Evolutionary conservation across 1,140 invertebrate genomes (phyloP).

Genomic region (Leptoteleia sp.): DNA sequence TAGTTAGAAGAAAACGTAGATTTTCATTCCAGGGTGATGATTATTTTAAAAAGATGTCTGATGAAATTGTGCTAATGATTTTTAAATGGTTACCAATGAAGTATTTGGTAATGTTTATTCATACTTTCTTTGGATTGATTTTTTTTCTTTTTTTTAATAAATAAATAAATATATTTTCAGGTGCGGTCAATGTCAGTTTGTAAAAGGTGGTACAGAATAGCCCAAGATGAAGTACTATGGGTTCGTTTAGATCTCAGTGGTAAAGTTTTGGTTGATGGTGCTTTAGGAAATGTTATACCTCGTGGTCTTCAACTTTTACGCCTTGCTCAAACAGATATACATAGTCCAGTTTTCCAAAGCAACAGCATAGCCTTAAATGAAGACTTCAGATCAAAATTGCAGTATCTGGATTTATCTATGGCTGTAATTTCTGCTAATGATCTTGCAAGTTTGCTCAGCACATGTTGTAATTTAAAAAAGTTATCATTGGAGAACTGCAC

Average conservation of each 20-base stretch:
- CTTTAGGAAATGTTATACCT: slow-evolving; percentile 86
- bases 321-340: slow-evolving; percentile 87
- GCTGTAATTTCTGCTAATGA: slow-evolving; percentile 83
- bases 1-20: slow-evolving; percentile 75
- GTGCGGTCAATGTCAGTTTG: slow-evolving; percentile 80
- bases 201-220: slow-evolving; percentile 87
- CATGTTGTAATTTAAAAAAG: slow-evolving; percentile 88
- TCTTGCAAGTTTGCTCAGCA: slow-evolving; percentile 84
- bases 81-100: slow-evolving; percentile 91
- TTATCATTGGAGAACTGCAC: slow-evolving; percentile 90
- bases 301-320: slow-evolving; percentile 88
- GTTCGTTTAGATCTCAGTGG: slow-evolving; percentile 89
- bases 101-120: slow-evolving; percentile 82
- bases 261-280: slow-evolving; percentile 84
- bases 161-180: too few species aligned
- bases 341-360: slow-evolving; percentile 81
- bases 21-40: slow-evolving; percentile 77
- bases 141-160: too few species aligned
- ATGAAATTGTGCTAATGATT: slow-evolving; percentile 92
- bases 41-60: slow-evolving; percentile 86
- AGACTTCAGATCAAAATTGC: slow-evolving; percentile 82
- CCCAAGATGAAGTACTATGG: slow-evolving; percentile 92
- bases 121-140: too few species aligned
- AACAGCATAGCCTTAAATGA: slow-evolving; percentile 72
- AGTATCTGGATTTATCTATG: slow-evolving; percentile 93